A percentile compares a stretch with the other conserved stretches of the same genome.
Conservation (phyloP, 2,888 invertebrate genomes). For the Octonoba sinensis region DNA sequence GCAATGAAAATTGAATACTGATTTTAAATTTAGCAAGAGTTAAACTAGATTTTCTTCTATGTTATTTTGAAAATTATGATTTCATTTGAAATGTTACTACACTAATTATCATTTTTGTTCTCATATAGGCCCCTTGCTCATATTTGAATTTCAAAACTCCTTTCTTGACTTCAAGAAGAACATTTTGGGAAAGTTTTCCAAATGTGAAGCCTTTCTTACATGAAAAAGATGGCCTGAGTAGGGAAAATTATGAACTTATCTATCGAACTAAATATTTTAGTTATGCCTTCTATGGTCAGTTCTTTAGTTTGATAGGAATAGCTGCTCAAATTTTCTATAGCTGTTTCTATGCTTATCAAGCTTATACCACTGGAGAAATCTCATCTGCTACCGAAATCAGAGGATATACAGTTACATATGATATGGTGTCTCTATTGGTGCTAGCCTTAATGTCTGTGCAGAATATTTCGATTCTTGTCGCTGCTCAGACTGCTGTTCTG, state of each 20-base stretch:
- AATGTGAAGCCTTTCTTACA: not conserved
- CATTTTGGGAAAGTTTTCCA: slow-evolving; percentile 55
- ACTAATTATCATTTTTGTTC: too few relatives aligned
- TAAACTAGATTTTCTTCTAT: too few relatives aligned
- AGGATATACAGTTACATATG: slow-evolving; percentile 8
- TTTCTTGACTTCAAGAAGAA: not conserved
- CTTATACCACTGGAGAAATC: not conserved
- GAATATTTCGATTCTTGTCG: slow-evolving; percentile 1
- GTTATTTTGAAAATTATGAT: too few relatives aligned
- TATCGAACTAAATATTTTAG: slow-evolving; percentile 11
- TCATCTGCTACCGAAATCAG: not conserved
- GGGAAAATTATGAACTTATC: slow-evolving; percentile 20
- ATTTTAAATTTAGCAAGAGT: too few relatives aligned
- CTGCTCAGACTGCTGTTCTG: slow-evolving; percentile 6
- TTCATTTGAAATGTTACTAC: too few relatives aligned
- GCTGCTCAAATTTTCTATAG: not conserved
- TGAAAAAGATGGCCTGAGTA: slow-evolving; percentile 31
- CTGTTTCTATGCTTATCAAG: not conserved
- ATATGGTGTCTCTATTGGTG: not conserved
- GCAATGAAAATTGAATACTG: too few relatives aligned
- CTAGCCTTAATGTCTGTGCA: slow-evolving; percentile 8
- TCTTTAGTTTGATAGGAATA: not conserved
- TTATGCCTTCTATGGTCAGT: slow-evolving; percentile 39
- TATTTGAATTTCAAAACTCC: slow-evolving; percentile 3
- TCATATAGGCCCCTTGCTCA: not conserved